Percentiles rank a stretch among this genome's conserved stretches.
Evolutionary conservation across 2,113 vertebrate species (phyloP).

Genomic region (Nesogale talazaci): DNA sequence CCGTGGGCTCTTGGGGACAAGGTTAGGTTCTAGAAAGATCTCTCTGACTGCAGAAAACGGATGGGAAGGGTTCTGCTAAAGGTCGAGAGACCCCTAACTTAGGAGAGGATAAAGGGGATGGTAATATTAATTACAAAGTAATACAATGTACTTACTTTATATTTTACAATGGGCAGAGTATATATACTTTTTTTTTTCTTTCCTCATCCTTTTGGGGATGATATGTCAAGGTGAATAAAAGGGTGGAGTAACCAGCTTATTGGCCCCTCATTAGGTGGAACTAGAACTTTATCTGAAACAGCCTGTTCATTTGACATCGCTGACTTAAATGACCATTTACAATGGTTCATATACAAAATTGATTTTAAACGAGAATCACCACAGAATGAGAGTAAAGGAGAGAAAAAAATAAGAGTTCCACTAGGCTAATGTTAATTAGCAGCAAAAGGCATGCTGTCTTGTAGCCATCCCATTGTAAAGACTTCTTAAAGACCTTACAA

Average conservation of each 20-base stretch:
- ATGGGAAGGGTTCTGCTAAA: background rate
- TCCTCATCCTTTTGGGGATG: conserved; percentile 42
- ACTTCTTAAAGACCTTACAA: background rate
- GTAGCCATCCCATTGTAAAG: background rate
- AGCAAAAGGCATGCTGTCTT: conserved; percentile 51
- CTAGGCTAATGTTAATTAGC: background rate
- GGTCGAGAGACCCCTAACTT: background rate
- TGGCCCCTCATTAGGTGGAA: background rate
- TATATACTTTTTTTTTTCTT: background rate
- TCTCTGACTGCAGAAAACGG: conserved; percentile 1
- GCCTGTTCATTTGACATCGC: conserved; percentile 16
- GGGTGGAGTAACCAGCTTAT: background rate
- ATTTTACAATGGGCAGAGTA: conserved; percentile 32
- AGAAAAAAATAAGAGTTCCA: conserved; percentile 42
- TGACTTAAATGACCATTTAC: background rate
- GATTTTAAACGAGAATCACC: conserved; percentile 41
- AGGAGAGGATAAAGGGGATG: background rate
- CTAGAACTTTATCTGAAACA: background rate
- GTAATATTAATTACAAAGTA: conserved; percentile 15
- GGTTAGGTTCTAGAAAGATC: conserved; percentile 48
- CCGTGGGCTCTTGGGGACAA: background rate
- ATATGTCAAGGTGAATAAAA: conserved; percentile 5
- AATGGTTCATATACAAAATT: conserved; percentile 47
- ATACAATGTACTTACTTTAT: background rate
- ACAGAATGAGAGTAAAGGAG: conserved; percentile 57